Conservation (phyloP, 1,140 invertebrate species). For the Drosophila athabasca region DNA sequence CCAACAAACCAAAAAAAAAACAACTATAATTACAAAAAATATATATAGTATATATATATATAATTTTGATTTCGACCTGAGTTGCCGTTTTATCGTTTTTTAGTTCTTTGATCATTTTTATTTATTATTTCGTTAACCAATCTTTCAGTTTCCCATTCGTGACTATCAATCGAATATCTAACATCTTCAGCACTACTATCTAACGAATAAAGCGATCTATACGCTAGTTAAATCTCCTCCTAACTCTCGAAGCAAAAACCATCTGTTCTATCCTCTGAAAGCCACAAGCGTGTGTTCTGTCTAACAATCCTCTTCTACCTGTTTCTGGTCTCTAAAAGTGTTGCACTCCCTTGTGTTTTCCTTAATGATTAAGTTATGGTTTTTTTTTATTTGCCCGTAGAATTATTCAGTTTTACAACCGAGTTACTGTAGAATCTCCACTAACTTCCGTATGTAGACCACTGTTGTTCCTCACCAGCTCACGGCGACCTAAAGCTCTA, state of each 20-base stretch:
- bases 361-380: constrained; percentile 12
- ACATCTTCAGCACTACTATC: constrained; percentile 41
- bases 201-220: constrained; percentile 30
- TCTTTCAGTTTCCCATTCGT: constrained; percentile 12
- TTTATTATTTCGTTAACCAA: constrained; percentile 11
- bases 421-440: constrained; percentile 38
- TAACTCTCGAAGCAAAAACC: constrained; percentile 15
- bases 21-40: constrained; percentile 25
- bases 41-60: constrained; percentile 42
- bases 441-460: constrained; percentile 34
- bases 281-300: constrained; percentile 9
- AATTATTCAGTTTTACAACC: constrained; percentile 2
- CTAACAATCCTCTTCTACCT: constrained; percentile 13
- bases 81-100: constrained; percentile 41
- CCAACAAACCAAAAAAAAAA: constrained; percentile 4
- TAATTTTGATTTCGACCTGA: constrained; percentile 44
- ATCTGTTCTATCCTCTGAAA: constrained; percentile 13
- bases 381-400: constrained; percentile 6
- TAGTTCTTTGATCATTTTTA: constrained; percentile 18
- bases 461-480: constrained; percentile 31
- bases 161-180: constrained; percentile 32
- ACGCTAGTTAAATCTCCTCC: constrained; percentile 24
- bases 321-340: constrained; percentile 37
- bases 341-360: constrained; percentile 22
- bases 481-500: constrained; percentile 25